These are phyloP conservation scores for Trilocha varians DNA, from an alignment of 2,888 invertebrate genomes.

Conservation along the genomic window DNA sequence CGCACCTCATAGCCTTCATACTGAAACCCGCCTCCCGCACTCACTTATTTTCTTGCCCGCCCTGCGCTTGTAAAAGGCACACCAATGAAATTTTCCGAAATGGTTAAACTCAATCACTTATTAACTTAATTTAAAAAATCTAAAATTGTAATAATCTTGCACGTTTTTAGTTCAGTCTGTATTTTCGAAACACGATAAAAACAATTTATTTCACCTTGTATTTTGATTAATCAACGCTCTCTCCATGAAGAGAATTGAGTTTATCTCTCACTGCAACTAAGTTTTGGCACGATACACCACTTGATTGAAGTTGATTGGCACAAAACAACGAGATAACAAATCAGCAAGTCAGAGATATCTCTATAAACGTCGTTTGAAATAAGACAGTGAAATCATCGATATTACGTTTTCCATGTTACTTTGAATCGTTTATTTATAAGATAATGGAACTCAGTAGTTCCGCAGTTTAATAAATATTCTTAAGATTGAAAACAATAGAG, in stretches of 20 bases:
- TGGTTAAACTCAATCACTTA: too few species aligned
- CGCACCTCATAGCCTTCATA: slow-evolving; percentile 15
- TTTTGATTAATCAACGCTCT: neutral
- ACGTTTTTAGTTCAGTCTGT: too few species aligned
- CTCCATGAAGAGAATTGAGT: neutral
- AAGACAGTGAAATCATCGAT: neutral
- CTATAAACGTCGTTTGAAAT: neutral
- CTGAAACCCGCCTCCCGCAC: slow-evolving; percentile 18
- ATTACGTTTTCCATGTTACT: neutral
- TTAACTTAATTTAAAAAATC: too few species aligned
- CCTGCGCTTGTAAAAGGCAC: slow-evolving; percentile 13
- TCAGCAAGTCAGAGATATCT: slow-evolving; percentile 1
- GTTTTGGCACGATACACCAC: neutral
- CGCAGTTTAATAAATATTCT: neutral
- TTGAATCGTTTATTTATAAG: too few species aligned
- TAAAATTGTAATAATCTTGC: too few species aligned
- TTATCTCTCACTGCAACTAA: neutral
- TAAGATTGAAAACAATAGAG: too few species aligned
- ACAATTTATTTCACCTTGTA: neutral
- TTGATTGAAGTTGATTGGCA: neutral
- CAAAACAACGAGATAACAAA: neutral
- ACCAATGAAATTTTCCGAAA: neutral
- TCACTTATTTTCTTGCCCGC: slow-evolving; percentile 7
- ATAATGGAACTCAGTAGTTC: neutral
- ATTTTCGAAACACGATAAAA: too few species aligned